Evolutionary conservation across 2,797 vertebrate species (phyloP).

Genomic region (Diceros bicornis): DNA sequence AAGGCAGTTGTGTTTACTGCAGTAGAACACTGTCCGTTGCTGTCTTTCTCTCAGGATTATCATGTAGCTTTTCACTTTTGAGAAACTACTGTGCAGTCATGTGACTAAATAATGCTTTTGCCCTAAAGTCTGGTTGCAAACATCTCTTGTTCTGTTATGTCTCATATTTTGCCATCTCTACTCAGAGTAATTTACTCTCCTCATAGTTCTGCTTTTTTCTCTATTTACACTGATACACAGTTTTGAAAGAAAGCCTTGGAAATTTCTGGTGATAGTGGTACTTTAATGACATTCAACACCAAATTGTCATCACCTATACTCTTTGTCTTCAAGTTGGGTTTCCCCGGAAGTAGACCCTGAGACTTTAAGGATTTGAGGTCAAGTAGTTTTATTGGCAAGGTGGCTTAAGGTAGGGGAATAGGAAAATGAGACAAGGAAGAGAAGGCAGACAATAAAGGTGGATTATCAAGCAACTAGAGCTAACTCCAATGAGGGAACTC

Average conservation of each 20-base stretch:
- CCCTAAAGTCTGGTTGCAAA: not conserved
- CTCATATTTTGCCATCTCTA: not conserved
- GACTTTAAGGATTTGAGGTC: not conserved
- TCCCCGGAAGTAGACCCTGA: not conserved
- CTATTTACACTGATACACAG: not conserved
- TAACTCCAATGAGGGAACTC: not conserved
- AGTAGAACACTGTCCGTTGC: slow-evolving; percentile 6
- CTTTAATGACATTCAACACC: not conserved
- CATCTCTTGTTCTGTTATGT: slow-evolving; percentile 2
- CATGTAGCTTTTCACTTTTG: slow-evolving; percentile 72
- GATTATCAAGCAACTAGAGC: not conserved
- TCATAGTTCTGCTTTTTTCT: not conserved
- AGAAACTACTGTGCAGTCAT: slow-evolving; percentile 68
- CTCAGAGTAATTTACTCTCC: not conserved
- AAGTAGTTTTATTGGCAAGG: not conserved
- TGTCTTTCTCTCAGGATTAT: not conserved
- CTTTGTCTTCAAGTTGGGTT: not conserved
- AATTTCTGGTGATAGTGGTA: not conserved
- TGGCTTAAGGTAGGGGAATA: not conserved
- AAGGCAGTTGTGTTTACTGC: slow-evolving; percentile 26
- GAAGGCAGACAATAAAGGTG: not conserved
- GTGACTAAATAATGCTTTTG: slow-evolving; percentile 69
- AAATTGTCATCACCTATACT: not conserved
- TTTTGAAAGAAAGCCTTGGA: not conserved
- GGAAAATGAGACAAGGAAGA: not conserved